Percentiles rank a stretch among this genome's conserved stretches.
These are phyloP conservation scores for Empis livida DNA, from an alignment of 2,888 invertebrate species.

Conservation along the genomic window DNA sequence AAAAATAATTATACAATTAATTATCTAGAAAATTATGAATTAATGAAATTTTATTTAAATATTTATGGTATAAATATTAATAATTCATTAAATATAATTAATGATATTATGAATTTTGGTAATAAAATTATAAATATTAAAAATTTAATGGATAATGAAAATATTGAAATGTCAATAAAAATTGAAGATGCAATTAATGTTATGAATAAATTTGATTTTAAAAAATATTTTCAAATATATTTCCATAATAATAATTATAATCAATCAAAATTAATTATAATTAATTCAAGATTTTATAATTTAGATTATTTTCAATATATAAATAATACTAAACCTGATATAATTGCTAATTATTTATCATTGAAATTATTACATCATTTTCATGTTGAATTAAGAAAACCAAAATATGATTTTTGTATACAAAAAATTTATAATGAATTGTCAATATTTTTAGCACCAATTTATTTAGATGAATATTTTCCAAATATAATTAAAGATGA, in stretches of 20 bases:
- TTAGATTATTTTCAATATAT: not conserved
- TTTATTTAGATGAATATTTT: not conserved
- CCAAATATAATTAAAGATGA: not conserved
- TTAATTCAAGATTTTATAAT: not conserved
- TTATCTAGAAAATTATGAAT: not conserved
- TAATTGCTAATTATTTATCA: conserved; percentile 4
- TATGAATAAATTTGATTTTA: conserved; percentile 1
- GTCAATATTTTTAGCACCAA: not conserved
- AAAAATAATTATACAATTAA: not conserved
- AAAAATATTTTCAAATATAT: not conserved
- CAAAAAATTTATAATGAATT: not conserved
- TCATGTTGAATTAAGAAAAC: not conserved
- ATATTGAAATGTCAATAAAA: not conserved
- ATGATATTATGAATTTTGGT: not conserved
- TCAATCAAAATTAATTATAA: not conserved
- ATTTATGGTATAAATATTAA: not conserved
- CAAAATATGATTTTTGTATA: not conserved
- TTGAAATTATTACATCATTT: conserved; percentile 1
- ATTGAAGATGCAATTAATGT: not conserved
- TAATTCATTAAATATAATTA: not conserved
- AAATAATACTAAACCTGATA: not conserved
- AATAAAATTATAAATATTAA: not conserved
- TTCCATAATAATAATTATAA: not conserved
- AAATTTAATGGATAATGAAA: not conserved
- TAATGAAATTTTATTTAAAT: not conserved